Conservation (phyloP, 2,888 invertebrate genomes). For the Ophion ventricosus region DNA sequence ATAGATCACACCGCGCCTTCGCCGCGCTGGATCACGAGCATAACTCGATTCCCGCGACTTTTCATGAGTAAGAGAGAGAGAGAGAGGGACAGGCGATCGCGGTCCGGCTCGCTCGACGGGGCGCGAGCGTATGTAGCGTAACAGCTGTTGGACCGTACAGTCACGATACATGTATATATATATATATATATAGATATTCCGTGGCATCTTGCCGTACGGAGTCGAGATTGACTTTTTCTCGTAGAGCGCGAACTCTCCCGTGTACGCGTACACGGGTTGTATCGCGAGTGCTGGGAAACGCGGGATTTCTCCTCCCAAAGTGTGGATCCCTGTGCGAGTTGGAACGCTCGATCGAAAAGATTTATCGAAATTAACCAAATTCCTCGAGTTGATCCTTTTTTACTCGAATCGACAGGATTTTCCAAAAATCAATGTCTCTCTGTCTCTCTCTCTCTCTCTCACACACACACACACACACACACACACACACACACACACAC, state of each 20-base stretch:
- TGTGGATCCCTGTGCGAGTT: slow-evolving; percentile 6
- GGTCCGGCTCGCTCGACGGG: slow-evolving; percentile 56
- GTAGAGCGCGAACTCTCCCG: slow-evolving; percentile 13
- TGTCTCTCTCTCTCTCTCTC: no score
- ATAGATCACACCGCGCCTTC: slow-evolving; percentile 62
- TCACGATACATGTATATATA: background rate
- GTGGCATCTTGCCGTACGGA: background rate
- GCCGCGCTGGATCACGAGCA: slow-evolving; percentile 51
- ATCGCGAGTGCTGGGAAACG: slow-evolving; percentile 33
- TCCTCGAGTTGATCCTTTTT: no score
- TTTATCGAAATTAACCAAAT: no score
- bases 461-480: no score
- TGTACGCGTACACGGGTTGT: background rate
- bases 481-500: no score
- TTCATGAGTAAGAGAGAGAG: slow-evolving; percentile 50
- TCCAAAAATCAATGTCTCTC: no score
- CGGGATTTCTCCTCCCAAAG: slow-evolving; percentile 47
- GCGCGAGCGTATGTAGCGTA: slow-evolving; percentile 12
- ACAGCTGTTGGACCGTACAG: background rate
- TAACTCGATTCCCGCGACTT: slow-evolving; percentile 61
- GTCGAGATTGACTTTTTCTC: slow-evolving; percentile 28
- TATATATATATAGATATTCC: background rate
- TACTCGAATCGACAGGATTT: no score
- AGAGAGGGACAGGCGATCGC: slow-evolving; percentile 33
- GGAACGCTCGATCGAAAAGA: background rate